Conservation (phyloP, 1,140 invertebrate genomes). For the Drosophila suzukii region DNA sequence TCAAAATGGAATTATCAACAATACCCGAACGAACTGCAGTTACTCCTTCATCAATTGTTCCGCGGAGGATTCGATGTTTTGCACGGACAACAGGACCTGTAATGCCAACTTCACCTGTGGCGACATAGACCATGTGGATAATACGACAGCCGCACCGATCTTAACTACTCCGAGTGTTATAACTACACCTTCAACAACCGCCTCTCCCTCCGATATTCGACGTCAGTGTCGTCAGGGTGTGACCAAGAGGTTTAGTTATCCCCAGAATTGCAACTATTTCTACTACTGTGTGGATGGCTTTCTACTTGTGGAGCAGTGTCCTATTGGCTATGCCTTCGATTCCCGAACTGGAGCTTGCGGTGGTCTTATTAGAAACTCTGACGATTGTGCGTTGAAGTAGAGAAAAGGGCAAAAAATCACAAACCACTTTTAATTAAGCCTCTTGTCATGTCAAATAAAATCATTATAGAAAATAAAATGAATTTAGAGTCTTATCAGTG, state of each 20-base stretch:
- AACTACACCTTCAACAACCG: neutral
- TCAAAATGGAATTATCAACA: slow-evolving; percentile 23
- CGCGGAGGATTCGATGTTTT: slow-evolving; percentile 43
- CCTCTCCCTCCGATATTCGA: slow-evolving; percentile 38
- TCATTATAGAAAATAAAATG: slow-evolving; percentile 60
- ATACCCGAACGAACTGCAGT: slow-evolving; percentile 41
- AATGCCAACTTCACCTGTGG: slow-evolving; percentile 27
- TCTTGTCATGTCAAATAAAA: slow-evolving; percentile 30
- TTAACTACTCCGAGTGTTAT: neutral
- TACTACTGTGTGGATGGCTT: slow-evolving; percentile 67
- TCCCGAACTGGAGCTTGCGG: slow-evolving; percentile 29
- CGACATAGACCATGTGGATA: neutral
- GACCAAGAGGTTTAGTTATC: slow-evolving; percentile 59
- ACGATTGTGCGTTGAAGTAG: slow-evolving; percentile 25
- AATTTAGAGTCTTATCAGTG: slow-evolving; percentile 58
- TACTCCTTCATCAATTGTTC: slow-evolving; percentile 51
- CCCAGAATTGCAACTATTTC: slow-evolving; percentile 79
- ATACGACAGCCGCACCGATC: neutral
- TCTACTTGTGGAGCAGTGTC: slow-evolving; percentile 73
- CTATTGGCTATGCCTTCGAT: slow-evolving; percentile 57
- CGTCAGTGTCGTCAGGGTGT: slow-evolving; percentile 49
- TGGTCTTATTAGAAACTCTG: slow-evolving; percentile 17
- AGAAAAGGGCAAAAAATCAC: neutral
- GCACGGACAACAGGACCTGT: slow-evolving; percentile 19
- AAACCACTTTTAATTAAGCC: slow-evolving; percentile 59